Base-by-base conservation (phyloP, 2,797 vertebrate species). In the Borostomias antarcticus region DNA sequence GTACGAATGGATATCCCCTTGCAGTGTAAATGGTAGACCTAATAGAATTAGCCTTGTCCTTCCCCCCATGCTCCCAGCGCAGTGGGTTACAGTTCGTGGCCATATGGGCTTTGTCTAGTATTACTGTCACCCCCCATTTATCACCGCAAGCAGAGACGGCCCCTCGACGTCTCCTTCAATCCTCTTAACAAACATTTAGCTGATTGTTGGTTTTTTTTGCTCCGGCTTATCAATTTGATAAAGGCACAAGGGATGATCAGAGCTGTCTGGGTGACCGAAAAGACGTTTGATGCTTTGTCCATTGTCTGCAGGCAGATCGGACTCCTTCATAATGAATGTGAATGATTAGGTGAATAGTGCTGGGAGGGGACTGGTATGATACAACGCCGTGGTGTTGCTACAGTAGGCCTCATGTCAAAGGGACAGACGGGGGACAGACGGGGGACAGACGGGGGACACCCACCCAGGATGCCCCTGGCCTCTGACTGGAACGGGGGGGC, bases 51-150 rank as follows among this genome's bases (percentile, higher is more conserved):
- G 73, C 78, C 62, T 53, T 13, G 60, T 64, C 69, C 71, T 59
- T 75, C 61, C 69, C 56, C 52, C 37, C 60, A 64, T 57, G 29
- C 43, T 40, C 56, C 37, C 63, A 66, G 73, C 64, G 74, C 70
- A 70, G 72, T 51, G 43, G 81, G 82, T 79, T 77, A 81, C 79
- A 77, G 77, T 83, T 60, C 81, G 79, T 67, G 77, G 73, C 85
- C 89, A 85, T 89, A 89, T 89, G 86, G 82, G 74, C 74, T 76
- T 77, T 29, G 61, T 70, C 70, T 68, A 75, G 83, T 72, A 87
- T 90, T 88, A 88, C 82, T 87, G 88, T 89, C 87, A 90, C 77
- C 80, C 69, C 70, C 86, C 80, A 75, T 91, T 87, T 87, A 77
- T 69, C 69, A 51, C 64, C 78, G 73, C 51, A 69, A 76, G 73